These are phyloP conservation scores for Oryzias sinensis DNA, from an alignment of 2,797 vertebrate genomes.

Conservation along the genomic window DNA sequence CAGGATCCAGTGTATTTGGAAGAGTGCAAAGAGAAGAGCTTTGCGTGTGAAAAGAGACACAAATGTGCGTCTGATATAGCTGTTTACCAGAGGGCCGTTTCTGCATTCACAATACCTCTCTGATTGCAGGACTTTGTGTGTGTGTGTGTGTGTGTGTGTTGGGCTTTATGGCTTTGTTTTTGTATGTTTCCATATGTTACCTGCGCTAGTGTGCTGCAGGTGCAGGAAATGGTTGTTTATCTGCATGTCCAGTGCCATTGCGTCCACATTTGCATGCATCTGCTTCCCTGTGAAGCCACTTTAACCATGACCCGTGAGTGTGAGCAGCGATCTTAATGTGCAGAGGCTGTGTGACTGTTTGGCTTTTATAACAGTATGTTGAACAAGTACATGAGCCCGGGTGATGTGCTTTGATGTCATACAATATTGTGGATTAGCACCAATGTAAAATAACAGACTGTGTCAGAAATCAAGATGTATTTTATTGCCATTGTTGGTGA, in stretches of 20 bases:
- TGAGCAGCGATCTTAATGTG: neutral
- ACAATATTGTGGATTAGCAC: neutral
- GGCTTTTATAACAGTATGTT: neutral
- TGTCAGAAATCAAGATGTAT: neutral
- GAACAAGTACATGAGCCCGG: neutral
- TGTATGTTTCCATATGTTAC: neutral
- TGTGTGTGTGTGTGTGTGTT: neutral
- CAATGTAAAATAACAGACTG: neutral
- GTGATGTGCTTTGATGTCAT: neutral
- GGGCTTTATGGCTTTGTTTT: neutral
- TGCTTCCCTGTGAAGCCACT: neutral
- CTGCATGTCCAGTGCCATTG: neutral
- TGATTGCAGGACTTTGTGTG: conserved; percentile 2
- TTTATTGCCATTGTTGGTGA: neutral
- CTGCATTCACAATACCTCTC: conserved; percentile 15
- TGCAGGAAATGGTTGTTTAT: neutral
- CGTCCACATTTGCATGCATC: neutral
- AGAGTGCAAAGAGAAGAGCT: neutral
- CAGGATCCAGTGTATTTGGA: conserved; percentile 2
- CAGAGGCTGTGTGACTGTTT: neutral
- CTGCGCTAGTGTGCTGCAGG: neutral
- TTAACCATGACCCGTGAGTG: too few species aligned
- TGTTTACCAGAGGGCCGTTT: conserved; percentile 18
- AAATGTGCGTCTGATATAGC: conserved; percentile 6
- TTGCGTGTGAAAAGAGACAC: conserved; percentile 14